phyloP scores from a whole-genome alignment of 2,888 invertebrate species.

The Eupeodes latifasciatus region DNA sequence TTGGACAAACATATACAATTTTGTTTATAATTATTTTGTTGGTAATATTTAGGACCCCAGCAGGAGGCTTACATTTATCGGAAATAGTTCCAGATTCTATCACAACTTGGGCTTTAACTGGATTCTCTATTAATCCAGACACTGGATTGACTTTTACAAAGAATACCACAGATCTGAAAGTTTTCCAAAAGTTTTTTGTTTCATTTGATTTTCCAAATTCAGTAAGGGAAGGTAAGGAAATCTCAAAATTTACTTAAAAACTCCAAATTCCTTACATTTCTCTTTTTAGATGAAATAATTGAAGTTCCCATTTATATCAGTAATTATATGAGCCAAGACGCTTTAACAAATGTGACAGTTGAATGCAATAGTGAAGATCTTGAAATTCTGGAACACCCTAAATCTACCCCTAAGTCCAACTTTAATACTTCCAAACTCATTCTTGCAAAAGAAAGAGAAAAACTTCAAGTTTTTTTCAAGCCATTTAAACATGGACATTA shows the following conservation, averaged over 20 bases:
- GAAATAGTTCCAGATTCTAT: conserved; percentile 90
- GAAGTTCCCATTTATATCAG: conserved; percentile 90
- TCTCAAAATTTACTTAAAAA: not conserved
- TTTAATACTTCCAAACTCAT: conserved; percentile 8
- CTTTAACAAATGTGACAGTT: conserved; percentile 87
- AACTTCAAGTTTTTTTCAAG: conserved; percentile 88
- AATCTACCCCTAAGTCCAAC: not conserved
- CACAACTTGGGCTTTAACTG: conserved; percentile 91
- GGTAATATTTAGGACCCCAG: conserved; percentile 40
- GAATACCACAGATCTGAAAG: conserved; percentile 86
- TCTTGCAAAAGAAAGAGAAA: conserved; percentile 34
- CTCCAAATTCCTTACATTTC: not conserved
- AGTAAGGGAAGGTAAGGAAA: conserved; percentile 86
- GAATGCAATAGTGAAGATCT: conserved; percentile 86
- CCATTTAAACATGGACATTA: conserved; percentile 88
- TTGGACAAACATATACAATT: too few relatives aligned
- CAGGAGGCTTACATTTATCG: conserved; percentile 83
- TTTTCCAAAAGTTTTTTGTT: conserved; percentile 91
- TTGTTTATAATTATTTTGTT: too few relatives aligned
- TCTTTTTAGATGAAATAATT: conserved; percentile 86
- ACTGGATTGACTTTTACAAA: conserved; percentile 90
- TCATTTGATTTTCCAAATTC: conserved; percentile 90
- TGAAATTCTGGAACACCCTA: conserved; percentile 29
- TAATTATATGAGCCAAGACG: conserved; percentile 89
- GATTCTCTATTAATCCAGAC: conserved; percentile 89